Evolutionary conservation across 2,888 invertebrate genomes (phyloP).

Genomic region (Isotomurus palustris): DNA sequence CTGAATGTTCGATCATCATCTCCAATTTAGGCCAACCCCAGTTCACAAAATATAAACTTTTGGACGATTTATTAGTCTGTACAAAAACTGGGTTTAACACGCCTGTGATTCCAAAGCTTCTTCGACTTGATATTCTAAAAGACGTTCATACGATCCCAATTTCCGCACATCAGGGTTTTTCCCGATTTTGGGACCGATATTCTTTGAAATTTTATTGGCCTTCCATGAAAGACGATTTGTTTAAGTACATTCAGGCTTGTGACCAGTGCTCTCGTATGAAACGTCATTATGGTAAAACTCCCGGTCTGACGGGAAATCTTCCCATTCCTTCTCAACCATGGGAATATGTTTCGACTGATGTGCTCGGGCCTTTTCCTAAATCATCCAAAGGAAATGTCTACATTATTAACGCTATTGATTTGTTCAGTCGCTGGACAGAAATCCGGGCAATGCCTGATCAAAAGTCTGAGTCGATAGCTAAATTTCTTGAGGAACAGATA

Average conservation of each 20-base stretch:
- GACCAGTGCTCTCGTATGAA: too few species aligned
- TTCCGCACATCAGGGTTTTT: background rate
- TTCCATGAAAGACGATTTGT: background rate
- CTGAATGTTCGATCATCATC: background rate
- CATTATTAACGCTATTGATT: conserved; percentile 34
- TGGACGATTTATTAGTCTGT: background rate
- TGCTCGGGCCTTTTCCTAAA: conserved; percentile 38
- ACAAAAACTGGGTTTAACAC: background rate
- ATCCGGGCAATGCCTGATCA: conserved; percentile 42
- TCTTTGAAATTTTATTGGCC: background rate
- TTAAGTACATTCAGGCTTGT: background rate
- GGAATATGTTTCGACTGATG: conserved; percentile 37
- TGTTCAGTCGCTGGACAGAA: conserved; percentile 39
- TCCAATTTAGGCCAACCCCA: too few species aligned
- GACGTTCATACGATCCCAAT: background rate
- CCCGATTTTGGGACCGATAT: too few species aligned
- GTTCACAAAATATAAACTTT: background rate
- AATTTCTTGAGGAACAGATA: conserved; percentile 37
- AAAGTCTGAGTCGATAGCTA: conserved; percentile 43
- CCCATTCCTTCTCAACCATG: conserved; percentile 25
- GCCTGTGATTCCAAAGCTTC: too few species aligned
- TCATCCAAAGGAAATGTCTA: conserved; percentile 30
- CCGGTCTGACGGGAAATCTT: conserved; percentile 17
- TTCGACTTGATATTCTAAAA: too few species aligned
- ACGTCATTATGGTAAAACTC: conserved; percentile 3